Evolutionary conservation across 2,113 vertebrate genomes (phyloP).

Genomic region (Heteronetta atricapilla): DNA sequence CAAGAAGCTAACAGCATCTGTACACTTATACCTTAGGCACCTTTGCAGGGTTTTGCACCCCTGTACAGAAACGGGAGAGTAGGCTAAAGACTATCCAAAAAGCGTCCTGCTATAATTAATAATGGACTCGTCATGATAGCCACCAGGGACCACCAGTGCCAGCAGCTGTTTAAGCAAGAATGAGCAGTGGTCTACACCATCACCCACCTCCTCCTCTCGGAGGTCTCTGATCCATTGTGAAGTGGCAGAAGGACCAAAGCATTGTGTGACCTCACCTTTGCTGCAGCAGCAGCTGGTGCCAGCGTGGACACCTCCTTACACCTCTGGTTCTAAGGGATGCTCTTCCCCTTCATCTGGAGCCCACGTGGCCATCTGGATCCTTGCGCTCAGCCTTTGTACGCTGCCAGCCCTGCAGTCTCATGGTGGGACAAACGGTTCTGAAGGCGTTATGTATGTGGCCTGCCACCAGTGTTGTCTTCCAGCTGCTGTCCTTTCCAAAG

Average conservation of each 20-base stretch:
- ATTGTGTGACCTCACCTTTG: background rate
- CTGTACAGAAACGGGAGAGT: background rate
- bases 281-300: background rate
- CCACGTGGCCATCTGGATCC: background rate
- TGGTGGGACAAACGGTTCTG: background rate
- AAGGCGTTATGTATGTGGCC: accelerated
- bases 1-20: background rate
- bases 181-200: background rate
- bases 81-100: background rate
- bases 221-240: background rate
- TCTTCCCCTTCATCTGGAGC: background rate
- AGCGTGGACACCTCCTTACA: background rate
- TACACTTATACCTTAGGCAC: accelerated
- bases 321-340: background rate
- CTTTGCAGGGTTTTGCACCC: accelerated
- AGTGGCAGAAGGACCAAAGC: accelerated
- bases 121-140: background rate
- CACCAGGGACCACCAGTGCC: background rate
- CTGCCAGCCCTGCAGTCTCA: background rate
- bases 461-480: background rate
- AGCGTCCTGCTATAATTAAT: background rate
- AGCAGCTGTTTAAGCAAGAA: background rate
- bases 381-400: background rate
- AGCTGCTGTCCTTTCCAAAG: background rate
- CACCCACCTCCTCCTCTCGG: background rate